phyloP scores from a whole-genome alignment of 2,113 vertebrate genomes.

The Sclerurus mexicanus region DNA sequence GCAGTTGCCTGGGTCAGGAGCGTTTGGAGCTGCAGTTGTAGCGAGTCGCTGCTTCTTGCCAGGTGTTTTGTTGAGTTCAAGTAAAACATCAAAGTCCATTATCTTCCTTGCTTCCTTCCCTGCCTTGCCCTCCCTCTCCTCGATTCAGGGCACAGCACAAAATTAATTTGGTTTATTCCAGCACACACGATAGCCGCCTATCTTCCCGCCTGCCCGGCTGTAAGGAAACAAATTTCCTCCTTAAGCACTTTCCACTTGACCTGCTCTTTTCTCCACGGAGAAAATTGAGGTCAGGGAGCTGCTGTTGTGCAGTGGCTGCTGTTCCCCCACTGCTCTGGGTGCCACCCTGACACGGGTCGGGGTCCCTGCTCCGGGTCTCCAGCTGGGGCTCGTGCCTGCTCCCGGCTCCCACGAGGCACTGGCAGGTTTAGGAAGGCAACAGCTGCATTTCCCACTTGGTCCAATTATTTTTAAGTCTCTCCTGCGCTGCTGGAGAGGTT shows the following conservation, averaged over 20 bases:
- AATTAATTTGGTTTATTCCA: constrained; percentile 67
- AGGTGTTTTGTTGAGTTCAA: constrained; percentile 55
- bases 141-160: background rate
- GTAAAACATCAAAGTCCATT: constrained; percentile 59
- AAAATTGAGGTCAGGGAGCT: constrained; percentile 69
- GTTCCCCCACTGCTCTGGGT: background rate
- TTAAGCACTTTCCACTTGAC: constrained; percentile 71
- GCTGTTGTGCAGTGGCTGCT: background rate
- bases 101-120: background rate
- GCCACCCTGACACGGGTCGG: fast-evolving
- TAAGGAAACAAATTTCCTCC: constrained; percentile 66
- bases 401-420: background rate
- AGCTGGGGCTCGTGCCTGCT: background rate
- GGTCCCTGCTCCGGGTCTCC: background rate
- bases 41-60: background rate
- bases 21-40: background rate
- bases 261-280: constrained; percentile 68
- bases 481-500: background rate
- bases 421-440: background rate
- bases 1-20: background rate
- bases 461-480: constrained; percentile 43
- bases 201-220: constrained; percentile 23
- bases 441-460: background rate
- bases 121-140: constrained; percentile 15
- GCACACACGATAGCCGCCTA: constrained; percentile 1